These are phyloP conservation scores for Acestrorhynchus altus DNA, from an alignment of 2,797 vertebrate species.

Conservation along the genomic window DNA sequence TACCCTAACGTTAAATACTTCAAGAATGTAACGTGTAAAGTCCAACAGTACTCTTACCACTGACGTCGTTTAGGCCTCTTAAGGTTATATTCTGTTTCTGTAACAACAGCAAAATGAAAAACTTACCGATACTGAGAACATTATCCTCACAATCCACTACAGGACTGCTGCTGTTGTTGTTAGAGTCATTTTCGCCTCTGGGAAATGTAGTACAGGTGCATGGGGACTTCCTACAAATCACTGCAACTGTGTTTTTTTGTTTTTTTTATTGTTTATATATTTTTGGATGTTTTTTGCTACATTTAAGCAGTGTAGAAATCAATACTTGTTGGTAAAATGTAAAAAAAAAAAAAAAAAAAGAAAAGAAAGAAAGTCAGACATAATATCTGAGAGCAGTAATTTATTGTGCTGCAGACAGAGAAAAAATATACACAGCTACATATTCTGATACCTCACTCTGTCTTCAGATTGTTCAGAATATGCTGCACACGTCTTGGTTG, in stretches of 20 bases:
- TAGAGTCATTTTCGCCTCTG: constrained; percentile 50
- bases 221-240: neutral
- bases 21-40: neutral
- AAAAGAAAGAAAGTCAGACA: neutral
- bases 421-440: neutral
- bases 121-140: constrained; percentile 35
- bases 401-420: neutral
- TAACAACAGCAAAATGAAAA: neutral
- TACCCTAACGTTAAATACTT: too few relatives aligned
- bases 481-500: constrained; percentile 83
- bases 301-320: neutral
- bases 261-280: too few relatives aligned
- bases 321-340: neutral
- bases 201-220: constrained; percentile 39
- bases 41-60: neutral
- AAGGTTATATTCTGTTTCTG: neutral
- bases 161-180: neutral
- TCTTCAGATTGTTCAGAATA: constrained; percentile 67
- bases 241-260: too few relatives aligned
- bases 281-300: neutral
- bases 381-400: neutral
- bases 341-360: neutral
- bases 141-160: neutral
- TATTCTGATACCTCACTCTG: neutral
- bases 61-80: neutral